Conservation (phyloP, 2,888 invertebrate genomes). For the Ephialtes manifestator region DNA sequence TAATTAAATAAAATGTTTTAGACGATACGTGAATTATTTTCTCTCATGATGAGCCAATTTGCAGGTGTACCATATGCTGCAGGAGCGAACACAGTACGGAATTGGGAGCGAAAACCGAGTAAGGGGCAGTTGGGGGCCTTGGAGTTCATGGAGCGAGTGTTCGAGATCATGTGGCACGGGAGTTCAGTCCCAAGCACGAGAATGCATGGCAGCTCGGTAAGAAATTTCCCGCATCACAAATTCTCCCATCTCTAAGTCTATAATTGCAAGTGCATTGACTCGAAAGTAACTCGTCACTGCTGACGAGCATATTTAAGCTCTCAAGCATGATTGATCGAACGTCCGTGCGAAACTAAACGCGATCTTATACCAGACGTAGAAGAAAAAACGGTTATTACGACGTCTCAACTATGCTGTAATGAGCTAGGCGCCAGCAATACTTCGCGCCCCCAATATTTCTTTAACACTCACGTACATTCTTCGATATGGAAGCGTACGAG, state of each 20-base stretch:
- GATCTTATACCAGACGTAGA: constrained; percentile 28
- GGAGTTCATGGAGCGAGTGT: constrained; percentile 92
- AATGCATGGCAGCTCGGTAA: constrained; percentile 89
- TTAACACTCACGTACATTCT: constrained; percentile 59
- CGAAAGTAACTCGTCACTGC: constrained; percentile 28
- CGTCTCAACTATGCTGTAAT: constrained; percentile 68
- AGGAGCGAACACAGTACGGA: constrained; percentile 81
- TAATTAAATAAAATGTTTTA: background rate
- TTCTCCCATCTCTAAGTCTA: constrained; percentile 8
- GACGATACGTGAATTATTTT: background rate
- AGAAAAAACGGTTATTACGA: constrained; percentile 59
- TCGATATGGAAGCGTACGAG: constrained; percentile 54
- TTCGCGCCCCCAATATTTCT: constrained; percentile 69
- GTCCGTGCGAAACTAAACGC: constrained; percentile 52
- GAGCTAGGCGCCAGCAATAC: constrained; percentile 72
- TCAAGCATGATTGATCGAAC: constrained; percentile 50
- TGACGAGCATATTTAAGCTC: constrained; percentile 27
- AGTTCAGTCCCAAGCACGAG: constrained; percentile 90
- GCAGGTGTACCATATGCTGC: constrained; percentile 83
- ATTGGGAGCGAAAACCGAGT: constrained; percentile 79
- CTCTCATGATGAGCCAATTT: constrained; percentile 3
- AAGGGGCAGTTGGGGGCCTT: constrained; percentile 89
- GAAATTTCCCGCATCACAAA: constrained; percentile 54
- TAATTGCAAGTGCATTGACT: constrained; percentile 25
- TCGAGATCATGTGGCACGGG: constrained; percentile 93